These are phyloP conservation scores for Clavelina lepadiformis DNA, from an alignment of 23 tunicate species.

Conservation along the genomic window DNA sequence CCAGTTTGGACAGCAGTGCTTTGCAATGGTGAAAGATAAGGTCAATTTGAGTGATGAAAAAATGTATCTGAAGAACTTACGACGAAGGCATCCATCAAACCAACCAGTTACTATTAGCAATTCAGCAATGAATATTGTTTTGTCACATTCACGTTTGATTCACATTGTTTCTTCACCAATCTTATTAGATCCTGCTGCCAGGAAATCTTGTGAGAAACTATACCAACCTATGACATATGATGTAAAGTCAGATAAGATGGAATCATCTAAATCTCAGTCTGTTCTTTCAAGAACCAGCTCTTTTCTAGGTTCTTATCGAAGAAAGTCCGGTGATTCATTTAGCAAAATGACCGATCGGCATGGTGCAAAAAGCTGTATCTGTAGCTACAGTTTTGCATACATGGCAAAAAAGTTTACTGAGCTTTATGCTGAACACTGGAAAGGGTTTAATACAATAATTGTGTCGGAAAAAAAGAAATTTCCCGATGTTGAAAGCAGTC, in stretches of 20 bases:
- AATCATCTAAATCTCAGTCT: background rate
- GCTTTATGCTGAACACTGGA: conserved; percentile 32
- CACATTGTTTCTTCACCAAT: conserved; percentile 30
- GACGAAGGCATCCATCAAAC: background rate
- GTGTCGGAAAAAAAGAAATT: background rate
- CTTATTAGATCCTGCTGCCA: conserved; percentile 5
- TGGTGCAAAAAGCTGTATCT: background rate
- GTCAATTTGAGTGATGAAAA: conserved; percentile 6
- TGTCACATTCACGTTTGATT: conserved; percentile 28
- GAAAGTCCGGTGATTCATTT: conserved; percentile 50
- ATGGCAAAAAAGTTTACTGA: conserved; percentile 12
- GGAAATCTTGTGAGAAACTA: background rate
- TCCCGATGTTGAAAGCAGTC: too few relatives aligned
- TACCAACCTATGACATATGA: too few relatives aligned
- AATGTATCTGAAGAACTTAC: conserved; percentile 13
- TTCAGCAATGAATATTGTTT: conserved; percentile 12
- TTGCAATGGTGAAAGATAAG: conserved; percentile 11
- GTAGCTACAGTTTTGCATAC: conserved; percentile 1
- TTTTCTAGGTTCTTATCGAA: conserved; percentile 28
- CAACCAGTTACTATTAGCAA: background rate
- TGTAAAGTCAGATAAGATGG: background rate
- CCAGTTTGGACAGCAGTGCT: conserved; percentile 31
- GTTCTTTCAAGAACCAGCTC: conserved; percentile 37
- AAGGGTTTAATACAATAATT: conserved; percentile 21
- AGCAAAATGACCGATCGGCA: conserved; percentile 15